These are phyloP conservation scores for Sporophila hypoxantha DNA, from an alignment of 2,113 vertebrate species.

Conservation along the genomic window DNA sequence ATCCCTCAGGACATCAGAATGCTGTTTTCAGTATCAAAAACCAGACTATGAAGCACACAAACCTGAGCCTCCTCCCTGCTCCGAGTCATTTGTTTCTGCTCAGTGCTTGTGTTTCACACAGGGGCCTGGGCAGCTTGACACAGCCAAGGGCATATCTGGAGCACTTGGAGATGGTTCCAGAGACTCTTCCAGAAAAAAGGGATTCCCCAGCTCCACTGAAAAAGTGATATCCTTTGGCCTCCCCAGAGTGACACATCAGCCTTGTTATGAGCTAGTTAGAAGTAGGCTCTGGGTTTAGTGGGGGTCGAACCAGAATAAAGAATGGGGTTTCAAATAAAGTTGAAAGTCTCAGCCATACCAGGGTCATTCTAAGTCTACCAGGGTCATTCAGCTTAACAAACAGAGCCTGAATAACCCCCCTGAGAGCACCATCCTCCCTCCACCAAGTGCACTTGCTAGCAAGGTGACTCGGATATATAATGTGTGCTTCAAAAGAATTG, in stretches of 20 bases:
- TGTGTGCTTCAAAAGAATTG: neutral
- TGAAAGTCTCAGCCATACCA: neutral
- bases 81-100: neutral
- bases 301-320: neutral
- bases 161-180: neutral
- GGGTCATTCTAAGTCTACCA: neutral
- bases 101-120: neutral
- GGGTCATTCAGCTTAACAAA: neutral
- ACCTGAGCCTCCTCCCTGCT: neutral
- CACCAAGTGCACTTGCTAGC: neutral
- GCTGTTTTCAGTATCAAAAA: neutral
- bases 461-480: neutral
- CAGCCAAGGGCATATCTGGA: neutral
- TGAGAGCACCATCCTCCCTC: neutral
- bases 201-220: neutral
- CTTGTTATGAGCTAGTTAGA: neutral
- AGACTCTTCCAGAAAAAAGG: neutral
- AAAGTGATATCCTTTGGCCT: neutral
- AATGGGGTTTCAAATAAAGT: neutral
- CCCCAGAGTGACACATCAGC: neutral
- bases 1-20: neutral
- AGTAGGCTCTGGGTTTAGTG: neutral
- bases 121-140: rapidly evolving
- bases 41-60: neutral
- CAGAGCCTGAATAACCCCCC: neutral